Evolutionary conservation across 2,113 vertebrate genomes (phyloP).

Genomic region (Euleptes europaea): DNA sequence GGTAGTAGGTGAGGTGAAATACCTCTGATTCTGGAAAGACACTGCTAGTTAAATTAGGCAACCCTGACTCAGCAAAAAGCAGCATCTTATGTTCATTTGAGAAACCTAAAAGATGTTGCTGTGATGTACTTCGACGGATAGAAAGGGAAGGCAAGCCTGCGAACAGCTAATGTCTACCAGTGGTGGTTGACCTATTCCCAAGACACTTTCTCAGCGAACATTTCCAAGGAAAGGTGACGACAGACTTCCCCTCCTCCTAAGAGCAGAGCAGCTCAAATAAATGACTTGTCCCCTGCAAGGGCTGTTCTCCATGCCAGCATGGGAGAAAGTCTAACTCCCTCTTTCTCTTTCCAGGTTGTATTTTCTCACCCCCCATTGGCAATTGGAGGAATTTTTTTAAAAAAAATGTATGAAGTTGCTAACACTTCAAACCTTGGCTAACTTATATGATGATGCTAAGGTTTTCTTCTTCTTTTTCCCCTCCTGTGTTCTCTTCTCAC

Average conservation of each 20-base stretch:
- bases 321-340: background rate
- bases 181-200: background rate
- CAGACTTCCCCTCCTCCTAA: background rate
- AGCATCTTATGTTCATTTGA: too few relatives aligned
- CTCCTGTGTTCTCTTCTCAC: conserved; percentile 53
- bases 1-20: too few relatives aligned
- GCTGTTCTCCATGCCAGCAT: background rate
- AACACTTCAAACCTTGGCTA: conserved; percentile 24
- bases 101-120: too few relatives aligned
- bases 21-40: too few relatives aligned
- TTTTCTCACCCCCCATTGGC: conserved; percentile 11
- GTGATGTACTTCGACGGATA: too few relatives aligned
- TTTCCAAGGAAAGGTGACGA: background rate
- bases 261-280: background rate
- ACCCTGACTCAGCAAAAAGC: too few relatives aligned
- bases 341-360: background rate
- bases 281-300: background rate
- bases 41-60: too few relatives aligned
- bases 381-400: conserved; percentile 8
- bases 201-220: background rate
- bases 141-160: background rate
- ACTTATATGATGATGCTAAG: conserved; percentile 51
- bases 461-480: background rate
- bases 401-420: conserved; percentile 11
- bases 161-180: background rate